Evolutionary conservation across 1,140 invertebrate genomes (phyloP).

Genomic region (Cyclina sinensis): DNA sequence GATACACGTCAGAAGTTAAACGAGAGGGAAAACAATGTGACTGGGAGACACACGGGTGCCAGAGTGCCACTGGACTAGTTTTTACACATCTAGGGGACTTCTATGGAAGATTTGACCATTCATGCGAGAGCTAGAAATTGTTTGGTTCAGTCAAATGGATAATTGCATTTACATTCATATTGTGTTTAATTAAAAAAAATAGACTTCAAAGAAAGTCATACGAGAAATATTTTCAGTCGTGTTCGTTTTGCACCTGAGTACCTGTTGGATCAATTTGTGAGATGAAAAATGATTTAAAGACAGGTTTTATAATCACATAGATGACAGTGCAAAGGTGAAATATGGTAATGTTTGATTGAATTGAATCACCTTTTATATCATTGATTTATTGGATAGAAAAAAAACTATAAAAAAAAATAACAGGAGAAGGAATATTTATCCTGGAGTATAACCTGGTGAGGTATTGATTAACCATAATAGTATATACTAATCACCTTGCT

Average conservation of each 20-base stretch:
- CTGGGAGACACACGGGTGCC: background rate
- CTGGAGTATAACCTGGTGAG: background rate
- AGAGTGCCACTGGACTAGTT: background rate
- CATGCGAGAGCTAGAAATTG: background rate
- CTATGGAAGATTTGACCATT: constrained; percentile 10
- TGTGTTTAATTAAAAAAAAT: background rate
- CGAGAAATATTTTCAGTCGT: background rate
- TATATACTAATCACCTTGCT: constrained; percentile 17
- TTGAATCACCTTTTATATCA: background rate
- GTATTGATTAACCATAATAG: constrained; percentile 32
- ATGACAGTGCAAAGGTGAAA: background rate
- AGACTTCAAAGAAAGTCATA: constrained; percentile 19
- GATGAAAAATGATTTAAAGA: constrained; percentile 1
- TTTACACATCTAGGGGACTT: background rate
- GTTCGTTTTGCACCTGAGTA: background rate
- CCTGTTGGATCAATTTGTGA: background rate
- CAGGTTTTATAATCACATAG: background rate
- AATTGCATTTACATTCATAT: background rate
- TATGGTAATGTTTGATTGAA: constrained; percentile 28
- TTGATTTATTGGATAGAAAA: constrained; percentile 32
- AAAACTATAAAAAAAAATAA: too few relatives aligned
- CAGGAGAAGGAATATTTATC: background rate
- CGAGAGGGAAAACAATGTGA: constrained; percentile 7
- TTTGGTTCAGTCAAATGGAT: background rate
- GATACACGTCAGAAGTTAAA: background rate